Base-by-base conservation (phyloP, 1,140 invertebrate genomes). In the Leptinotarsa undecemlineata region DNA sequence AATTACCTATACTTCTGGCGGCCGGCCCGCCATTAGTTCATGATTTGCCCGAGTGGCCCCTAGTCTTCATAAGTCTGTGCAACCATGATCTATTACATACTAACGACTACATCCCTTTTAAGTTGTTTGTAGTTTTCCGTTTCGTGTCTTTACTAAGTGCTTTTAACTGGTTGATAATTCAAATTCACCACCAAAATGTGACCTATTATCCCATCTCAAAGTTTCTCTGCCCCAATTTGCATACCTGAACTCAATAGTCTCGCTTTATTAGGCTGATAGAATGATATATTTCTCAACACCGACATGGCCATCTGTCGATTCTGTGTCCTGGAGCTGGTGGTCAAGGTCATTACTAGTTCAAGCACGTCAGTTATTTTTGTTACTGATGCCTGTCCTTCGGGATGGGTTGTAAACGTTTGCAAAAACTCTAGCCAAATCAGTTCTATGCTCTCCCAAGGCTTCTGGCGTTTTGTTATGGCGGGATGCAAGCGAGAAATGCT, bases 401-500 rank as follows among this genome's bases (percentile, higher is more conserved):
- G 81, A 76, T 87, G 85, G 4, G 77, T 78, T 1, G 88, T 85
- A 68, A 82, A 87, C 2, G 83, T 78, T 70, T 86, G 82, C 76
- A 88, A 81, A 74, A 88, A 88, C 47, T 82, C 74, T n/a, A 88
- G 79, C 87, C 87, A 88, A 4, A 83, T 69, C 3, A 79, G 67
- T 74, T 87, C 76, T 1, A 87, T 79, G 3, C 64, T 74, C n/a
- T 85, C 81, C 81, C 85, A 86, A 0, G 85, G 81, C 73, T 82
- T 84, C 69, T 85, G 85, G 11, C 79, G 76, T 75, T 86, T 88
- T 5, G 83, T 85, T 47, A 83, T 73, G n/a, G 83, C 79, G 5
- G 86, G 86, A 83, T 86, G 84, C 20, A 88, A 77, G 5, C 81
- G 82, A 23, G 82, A 78, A 3, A 87, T 79, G 70, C 83, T 82